Evolutionary conservation across 1,140 invertebrate genomes (phyloP), one percentile per base, ranked within the genome.

Genomic region (Neodiprion virginianus): DNA sequence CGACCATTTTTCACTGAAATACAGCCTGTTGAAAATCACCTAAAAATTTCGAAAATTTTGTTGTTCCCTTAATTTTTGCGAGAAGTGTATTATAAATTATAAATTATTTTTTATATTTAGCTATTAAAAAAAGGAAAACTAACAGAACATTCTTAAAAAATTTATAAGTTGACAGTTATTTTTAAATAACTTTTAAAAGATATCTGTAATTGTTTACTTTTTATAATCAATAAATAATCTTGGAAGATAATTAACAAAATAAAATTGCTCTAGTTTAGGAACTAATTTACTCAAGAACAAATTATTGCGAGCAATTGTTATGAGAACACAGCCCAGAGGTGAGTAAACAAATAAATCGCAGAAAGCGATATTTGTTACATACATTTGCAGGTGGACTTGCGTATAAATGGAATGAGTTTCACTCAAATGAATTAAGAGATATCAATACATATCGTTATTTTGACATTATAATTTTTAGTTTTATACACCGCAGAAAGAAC

Each of bases 381-480:
- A 74, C 50, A 71, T 74, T 71, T 74, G 73, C 49, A 74, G 68
- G n/a, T 74, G 73, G 14, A 74, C 49, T 66, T 74, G 68, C 50
- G 67, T 74, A 17, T 70, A 74, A 40, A 74, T 74, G 47, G 49
- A 47, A 61, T 74, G 73, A 70, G 10, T 74, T 74, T 9, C 28
- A 65, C 53, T 74, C 67, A 74, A 21, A 21, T 69, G 21, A 53
- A 74, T 21, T 40, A 40, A 40, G 28, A 40, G 2, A 40, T 40
- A 40, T 40, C 4, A 5, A 40, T 40, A 40, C 28, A 3, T 40
- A 40, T 73, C 21, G 49, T 65, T 68, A 76, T 71, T 74, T 76
- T 74, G 7, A 76, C 72, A 71, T 76, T 67, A 67, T 76, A 76
- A 23, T 14, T 28, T 21, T 50, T 71, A 17, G 72, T 21, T 21